phyloP scores from a whole-genome alignment of 2,113 vertebrate genomes.

The Phrynosoma blainvillii region DNA sequence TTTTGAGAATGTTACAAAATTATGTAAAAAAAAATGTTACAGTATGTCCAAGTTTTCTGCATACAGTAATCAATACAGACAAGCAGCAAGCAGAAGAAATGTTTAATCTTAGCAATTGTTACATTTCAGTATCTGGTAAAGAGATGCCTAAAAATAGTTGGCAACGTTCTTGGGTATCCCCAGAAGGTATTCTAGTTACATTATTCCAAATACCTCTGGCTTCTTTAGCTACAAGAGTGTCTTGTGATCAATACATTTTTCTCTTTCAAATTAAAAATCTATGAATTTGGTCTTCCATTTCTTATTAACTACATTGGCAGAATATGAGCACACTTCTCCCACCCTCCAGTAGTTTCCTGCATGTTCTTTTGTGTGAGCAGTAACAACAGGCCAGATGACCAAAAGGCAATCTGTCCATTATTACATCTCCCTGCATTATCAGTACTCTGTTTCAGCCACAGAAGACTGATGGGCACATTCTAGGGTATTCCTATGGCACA shows the following conservation, averaged over 20 bases:
- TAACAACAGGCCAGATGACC: background rate
- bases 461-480: background rate
- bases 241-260: constrained; percentile 24
- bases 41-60: background rate
- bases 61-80: constrained; percentile 4
- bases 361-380: background rate
- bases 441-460: background rate
- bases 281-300: background rate
- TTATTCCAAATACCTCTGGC: constrained; percentile 10
- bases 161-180: constrained; percentile 23
- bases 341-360: background rate
- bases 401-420: background rate
- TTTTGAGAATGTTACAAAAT: background rate
- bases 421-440: background rate
- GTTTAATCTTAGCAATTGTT: background rate
- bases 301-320: background rate
- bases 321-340: background rate
- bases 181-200: constrained; percentile 22
- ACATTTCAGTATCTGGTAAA: background rate
- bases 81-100: constrained; percentile 4
- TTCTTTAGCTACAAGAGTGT: constrained; percentile 19
- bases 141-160: constrained; percentile 16
- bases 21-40: background rate
- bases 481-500: too few species aligned
- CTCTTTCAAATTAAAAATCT: background rate